These are phyloP conservation scores for Megalurothrips usitatus DNA, from an alignment of 2,888 invertebrate species.

Conservation along the genomic window DNA sequence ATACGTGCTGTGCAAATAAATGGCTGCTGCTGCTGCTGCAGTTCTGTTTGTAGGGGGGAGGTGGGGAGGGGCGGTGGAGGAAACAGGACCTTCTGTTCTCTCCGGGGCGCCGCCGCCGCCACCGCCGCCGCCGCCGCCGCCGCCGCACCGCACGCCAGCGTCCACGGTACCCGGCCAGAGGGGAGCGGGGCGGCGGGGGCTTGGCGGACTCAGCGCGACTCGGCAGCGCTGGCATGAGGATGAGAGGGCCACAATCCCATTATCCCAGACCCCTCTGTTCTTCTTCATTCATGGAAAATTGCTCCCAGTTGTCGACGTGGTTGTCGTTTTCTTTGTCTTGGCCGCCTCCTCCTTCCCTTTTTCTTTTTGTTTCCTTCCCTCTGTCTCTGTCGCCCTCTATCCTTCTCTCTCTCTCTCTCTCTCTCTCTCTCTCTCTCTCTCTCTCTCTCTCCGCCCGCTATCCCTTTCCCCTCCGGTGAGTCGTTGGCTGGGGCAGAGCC, in stretches of 20 bases:
- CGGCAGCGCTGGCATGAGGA: not conserved
- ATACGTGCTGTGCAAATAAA: slow-evolving; percentile 20
- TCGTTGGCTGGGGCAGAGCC: not conserved
- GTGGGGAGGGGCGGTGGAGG: not conserved
- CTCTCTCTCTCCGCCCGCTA: not conserved
- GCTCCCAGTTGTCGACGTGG: slow-evolving; percentile 21
- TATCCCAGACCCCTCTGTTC: slow-evolving; percentile 12
- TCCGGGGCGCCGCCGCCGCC: not conserved
- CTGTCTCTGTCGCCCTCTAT: not conserved
- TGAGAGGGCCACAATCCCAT: slow-evolving; percentile 18
- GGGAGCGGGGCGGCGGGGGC: not conserved
- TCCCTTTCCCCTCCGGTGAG: not conserved
- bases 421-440: too few species aligned
- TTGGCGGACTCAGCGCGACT: not conserved
- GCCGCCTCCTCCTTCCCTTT: not conserved
- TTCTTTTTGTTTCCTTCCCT: not conserved
- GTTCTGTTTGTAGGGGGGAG: not conserved
- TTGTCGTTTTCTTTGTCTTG: slow-evolving; percentile 22
- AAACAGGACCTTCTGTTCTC: not conserved
- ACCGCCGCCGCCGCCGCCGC: not conserved
- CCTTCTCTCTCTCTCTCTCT: not conserved
- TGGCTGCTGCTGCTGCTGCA: not conserved
- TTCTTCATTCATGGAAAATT: slow-evolving; percentile 27
- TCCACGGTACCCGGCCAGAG: not conserved
- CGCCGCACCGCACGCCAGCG: not conserved